Base-by-base conservation (phyloP, 2,888 invertebrate species). In the Apodemia mormo region DNA sequence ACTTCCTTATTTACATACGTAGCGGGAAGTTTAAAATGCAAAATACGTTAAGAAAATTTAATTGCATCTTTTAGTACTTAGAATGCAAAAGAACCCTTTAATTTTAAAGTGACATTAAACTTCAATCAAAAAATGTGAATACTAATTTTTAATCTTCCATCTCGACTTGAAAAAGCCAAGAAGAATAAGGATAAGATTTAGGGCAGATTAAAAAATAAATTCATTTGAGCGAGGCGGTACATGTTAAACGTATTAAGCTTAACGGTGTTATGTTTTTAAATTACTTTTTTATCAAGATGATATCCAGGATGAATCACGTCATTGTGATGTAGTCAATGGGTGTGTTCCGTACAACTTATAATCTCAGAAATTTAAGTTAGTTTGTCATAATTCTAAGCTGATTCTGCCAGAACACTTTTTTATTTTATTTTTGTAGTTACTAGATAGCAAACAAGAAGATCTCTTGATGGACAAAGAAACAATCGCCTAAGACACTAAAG, bases 281-380 rank as follows among this genome's bases (percentile, higher is more conserved):
- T 61, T 61, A 33, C 58, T 33, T 61, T 61, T 12, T 61, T 61
- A 61, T 61, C 58, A 58, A 58, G 58, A 58, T 56, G 22, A 29
- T 58, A 9, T 58, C 58, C 30, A 58, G 58, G 58, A 58, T 58
- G 58, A 58, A 30, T 58, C 58, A 33, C 29, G 30, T 29, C 58
- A 58, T 58, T 58, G 58, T 58, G 58, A 29, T 29, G 58, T 30
- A 29, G 29, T 58, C 29, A 29, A 56, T 43, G 22, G 22, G 22
- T 22, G 22, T 22, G 22, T 22, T 22, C 22, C 22, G 22, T 22
- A 22, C 22, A 22, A 22, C 22, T 22, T 22, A 22, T 22, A 22
- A 22, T 22, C 22, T 22, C 22, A 22, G 22, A 22, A 22, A 22
- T 22, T 22, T 22, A 22, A 22, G 22, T 22, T 22, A 22, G 22